Conservation (phyloP, 1,140 invertebrate species). For the Ptiloglossa arizonensis region DNA sequence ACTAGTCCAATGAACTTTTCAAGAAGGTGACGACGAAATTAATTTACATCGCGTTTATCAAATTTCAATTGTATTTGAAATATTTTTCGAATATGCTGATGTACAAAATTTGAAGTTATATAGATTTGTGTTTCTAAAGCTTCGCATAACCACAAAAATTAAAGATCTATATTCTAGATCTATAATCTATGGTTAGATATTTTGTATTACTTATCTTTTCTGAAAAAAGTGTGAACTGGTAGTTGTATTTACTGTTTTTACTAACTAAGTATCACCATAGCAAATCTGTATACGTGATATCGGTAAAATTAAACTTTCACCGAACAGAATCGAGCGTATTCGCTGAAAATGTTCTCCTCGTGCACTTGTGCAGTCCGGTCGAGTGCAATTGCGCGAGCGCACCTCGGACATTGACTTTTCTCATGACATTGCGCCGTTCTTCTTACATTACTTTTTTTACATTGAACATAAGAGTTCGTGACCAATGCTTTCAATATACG, state of each 20-base stretch:
- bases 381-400: slow-evolving; percentile 45
- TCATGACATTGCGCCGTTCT: slow-evolving; percentile 25
- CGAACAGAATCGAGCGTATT: slow-evolving; percentile 62
- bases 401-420: slow-evolving; percentile 44
- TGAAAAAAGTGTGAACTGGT: not conserved
- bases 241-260: not conserved
- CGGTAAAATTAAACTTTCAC: slow-evolving; percentile 66
- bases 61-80: no score
- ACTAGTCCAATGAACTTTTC: no score
- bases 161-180: no score
- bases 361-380: slow-evolving; percentile 21
- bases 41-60: no score
- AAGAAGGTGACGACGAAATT: no score
- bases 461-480: not conserved
- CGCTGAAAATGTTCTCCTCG: slow-evolving; percentile 31
- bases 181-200: no score
- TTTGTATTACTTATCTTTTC: not conserved
- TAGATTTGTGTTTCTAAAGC: no score
- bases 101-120: no score
- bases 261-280: not conserved
- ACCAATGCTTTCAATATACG: not conserved
- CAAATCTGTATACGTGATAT: slow-evolving; percentile 3
- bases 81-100: no score
- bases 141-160: no score
- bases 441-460: not conserved